Conservation (phyloP, 2,888 invertebrate species). For the Sesia bembeciformis region DNA sequence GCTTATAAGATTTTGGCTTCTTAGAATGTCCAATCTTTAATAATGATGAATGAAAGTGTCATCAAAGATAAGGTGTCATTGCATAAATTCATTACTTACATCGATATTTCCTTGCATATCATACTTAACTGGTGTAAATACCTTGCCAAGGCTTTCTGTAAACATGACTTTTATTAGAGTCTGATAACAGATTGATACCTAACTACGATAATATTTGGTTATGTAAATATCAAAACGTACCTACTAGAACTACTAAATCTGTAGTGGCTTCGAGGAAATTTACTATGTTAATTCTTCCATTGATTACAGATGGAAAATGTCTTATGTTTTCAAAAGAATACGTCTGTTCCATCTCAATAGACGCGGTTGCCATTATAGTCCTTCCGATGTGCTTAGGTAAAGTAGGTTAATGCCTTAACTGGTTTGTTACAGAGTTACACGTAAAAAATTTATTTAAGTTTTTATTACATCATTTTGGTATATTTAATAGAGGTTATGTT, state of each 20-base stretch:
- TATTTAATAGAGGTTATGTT: no score
- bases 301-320: slow-evolving; percentile 4
- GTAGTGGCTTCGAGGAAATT: slow-evolving; percentile 77
- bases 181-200: not conserved
- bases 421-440: no score
- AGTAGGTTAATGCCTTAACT: no score
- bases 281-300: slow-evolving; percentile 74
- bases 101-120: slow-evolving; percentile 86
- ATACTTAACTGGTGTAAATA: slow-evolving; percentile 81
- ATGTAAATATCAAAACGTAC: slow-evolving; percentile 50
- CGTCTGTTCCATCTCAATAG: slow-evolving; percentile 14
- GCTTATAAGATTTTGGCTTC: no score
- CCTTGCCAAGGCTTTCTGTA: slow-evolving; percentile 82
- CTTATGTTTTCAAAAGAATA: slow-evolving; percentile 19
- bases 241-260: slow-evolving; percentile 77
- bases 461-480: no score
- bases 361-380: slow-evolving; percentile 33
- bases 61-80: no score
- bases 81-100: slow-evolving; percentile 55
- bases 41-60: no score
- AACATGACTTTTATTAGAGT: slow-evolving; percentile 16
- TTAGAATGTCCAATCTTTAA: no score
- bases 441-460: no score
- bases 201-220: not conserved
- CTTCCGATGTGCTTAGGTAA: no score